Evolutionary conservation across 1,140 invertebrate genomes (phyloP).

Genomic region (Drosophila auraria): DNA sequence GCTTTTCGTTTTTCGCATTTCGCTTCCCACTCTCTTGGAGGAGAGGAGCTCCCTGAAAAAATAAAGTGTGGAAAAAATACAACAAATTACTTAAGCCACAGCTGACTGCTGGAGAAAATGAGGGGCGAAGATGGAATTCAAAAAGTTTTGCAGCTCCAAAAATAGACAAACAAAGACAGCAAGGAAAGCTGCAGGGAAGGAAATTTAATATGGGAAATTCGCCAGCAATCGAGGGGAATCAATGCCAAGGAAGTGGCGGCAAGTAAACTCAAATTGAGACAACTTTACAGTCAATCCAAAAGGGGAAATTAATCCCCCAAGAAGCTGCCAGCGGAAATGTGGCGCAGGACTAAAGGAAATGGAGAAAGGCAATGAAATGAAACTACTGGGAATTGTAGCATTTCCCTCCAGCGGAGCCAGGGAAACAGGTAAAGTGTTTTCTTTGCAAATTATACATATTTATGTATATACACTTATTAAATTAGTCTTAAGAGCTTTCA

Average conservation of each 20-base stretch:
- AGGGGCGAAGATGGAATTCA: constrained; percentile 3
- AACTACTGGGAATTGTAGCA: constrained; percentile 12
- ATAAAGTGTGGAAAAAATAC: constrained; percentile 9
- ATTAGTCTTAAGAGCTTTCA: neutral
- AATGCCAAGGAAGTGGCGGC: neutral
- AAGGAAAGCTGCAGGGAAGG: neutral
- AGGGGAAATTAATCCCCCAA: constrained; percentile 18
- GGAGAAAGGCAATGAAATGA: constrained; percentile 15
- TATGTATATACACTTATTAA: neutral
- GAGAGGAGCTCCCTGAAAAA: neutral
- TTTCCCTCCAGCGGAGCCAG: neutral
- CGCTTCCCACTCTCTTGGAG: constrained; percentile 26
- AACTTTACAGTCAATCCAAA: constrained; percentile 27
- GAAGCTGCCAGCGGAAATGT: constrained; percentile 18
- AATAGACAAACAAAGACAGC: constrained; percentile 16
- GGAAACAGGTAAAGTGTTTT: neutral
- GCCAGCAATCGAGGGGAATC: constrained; percentile 19
- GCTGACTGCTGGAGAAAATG: constrained; percentile 12
- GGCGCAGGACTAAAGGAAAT: constrained; percentile 22
- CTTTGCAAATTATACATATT: neutral
- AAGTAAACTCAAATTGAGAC: constrained; percentile 20
- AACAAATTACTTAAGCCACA: constrained; percentile 36
- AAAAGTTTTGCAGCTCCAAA: constrained; percentile 14
- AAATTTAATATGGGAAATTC: constrained; percentile 37
- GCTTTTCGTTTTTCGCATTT: constrained; percentile 30